Conservation (phyloP, 2,113 vertebrate genomes). For the Acanthisitta chloris region DNA sequence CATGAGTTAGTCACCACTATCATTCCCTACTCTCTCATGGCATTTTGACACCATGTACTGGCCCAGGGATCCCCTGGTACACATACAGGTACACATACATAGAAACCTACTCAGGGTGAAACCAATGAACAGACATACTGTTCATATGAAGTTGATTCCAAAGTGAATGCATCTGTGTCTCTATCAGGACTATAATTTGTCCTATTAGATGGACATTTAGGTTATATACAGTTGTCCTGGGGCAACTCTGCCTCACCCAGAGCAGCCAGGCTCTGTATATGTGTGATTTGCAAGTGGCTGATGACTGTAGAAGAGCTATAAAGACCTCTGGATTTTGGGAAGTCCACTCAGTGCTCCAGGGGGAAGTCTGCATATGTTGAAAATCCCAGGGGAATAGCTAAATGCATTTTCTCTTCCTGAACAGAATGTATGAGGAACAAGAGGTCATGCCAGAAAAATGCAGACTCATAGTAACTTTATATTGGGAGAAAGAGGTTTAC, state of each 20-base stretch:
- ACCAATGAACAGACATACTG: background rate
- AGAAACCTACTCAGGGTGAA: background rate
- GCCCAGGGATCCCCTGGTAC: background rate
- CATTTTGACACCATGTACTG: background rate
- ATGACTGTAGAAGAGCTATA: background rate
- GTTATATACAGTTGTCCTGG: background rate
- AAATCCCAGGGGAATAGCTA: background rate
- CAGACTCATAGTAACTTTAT: background rate
- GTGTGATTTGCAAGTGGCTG: accelerated
- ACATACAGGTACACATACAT: background rate
- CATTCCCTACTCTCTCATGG: background rate
- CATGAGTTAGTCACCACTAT: background rate
- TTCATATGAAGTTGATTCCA: background rate
- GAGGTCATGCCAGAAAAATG: background rate
- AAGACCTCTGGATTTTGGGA: background rate
- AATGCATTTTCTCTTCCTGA: background rate
- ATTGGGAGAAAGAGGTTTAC: background rate
- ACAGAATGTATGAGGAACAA: background rate
- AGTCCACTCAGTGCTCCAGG: background rate
- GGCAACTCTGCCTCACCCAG: background rate
- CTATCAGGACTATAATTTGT: background rate
- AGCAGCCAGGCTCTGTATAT: background rate
- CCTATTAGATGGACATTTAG: background rate
- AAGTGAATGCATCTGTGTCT: background rate
- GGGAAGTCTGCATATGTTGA: background rate